Evolutionary conservation across 1,140 invertebrate species (phyloP).

Genomic region (Aporrectodea caliginosa): DNA sequence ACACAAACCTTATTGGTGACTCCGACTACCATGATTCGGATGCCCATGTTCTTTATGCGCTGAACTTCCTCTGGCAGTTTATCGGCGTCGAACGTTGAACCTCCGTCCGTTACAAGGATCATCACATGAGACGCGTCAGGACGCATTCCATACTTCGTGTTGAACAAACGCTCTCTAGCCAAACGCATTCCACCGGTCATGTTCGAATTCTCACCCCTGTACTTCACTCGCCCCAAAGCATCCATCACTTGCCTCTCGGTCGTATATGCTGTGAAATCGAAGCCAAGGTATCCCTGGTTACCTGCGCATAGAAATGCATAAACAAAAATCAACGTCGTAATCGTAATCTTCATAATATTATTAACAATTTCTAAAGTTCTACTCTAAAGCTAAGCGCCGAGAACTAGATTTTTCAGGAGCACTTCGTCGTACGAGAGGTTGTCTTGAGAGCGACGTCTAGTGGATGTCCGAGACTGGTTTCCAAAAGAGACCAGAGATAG

Average conservation of each 20-base stretch:
- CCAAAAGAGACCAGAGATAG: too few species aligned
- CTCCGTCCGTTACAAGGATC: slow-evolving; percentile 3
- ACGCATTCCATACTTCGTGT: background rate
- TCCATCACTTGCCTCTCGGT: background rate
- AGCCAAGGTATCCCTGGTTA: background rate
- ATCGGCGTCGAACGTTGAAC: background rate
- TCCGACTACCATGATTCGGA: background rate
- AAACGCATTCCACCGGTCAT: slow-evolving; percentile 3
- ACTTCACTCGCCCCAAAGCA: background rate
- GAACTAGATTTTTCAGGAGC: too few species aligned
- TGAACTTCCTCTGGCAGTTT: slow-evolving; percentile 1
- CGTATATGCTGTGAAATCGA: background rate
- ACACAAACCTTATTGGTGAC: background rate
- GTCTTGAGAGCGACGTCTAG: too few species aligned
- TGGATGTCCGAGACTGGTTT: too few species aligned
- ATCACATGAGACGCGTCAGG: background rate
- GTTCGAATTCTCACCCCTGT: background rate
- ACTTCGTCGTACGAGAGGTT: too few species aligned
- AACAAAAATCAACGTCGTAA: too few species aligned
- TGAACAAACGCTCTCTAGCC: background rate
- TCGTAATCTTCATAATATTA: too few species aligned
- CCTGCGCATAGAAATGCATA: too few species aligned
- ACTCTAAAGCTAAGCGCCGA: too few species aligned
- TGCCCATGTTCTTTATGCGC: background rate
- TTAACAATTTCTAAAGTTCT: too few species aligned